Conservation (phyloP, 2,888 invertebrate species). For the Xanthia icteritia region DNA sequence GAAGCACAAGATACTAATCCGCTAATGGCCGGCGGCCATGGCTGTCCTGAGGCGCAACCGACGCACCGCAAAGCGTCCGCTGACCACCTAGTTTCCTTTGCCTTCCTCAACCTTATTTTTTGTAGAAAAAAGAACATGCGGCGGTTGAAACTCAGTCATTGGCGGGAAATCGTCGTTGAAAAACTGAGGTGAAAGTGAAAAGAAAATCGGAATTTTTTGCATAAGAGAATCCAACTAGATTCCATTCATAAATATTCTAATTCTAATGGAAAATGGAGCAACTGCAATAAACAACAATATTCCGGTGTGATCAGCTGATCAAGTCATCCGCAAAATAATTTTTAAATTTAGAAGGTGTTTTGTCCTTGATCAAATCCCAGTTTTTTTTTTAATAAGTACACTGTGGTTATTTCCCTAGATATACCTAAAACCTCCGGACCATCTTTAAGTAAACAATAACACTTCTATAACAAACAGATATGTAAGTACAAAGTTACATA, state of each 20-base stretch:
- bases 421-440: background rate
- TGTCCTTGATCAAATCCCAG: background rate
- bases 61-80: constrained; percentile 57
- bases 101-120: constrained; percentile 23
- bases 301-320: constrained; percentile 7
- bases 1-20: constrained; percentile 29
- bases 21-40: constrained; percentile 53
- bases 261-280: background rate
- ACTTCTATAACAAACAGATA: background rate
- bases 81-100: constrained; percentile 59
- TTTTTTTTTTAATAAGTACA: background rate
- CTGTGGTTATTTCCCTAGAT: background rate
- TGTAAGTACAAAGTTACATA: constrained; percentile 28
- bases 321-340: background rate
- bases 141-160: background rate
- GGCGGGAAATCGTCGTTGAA: constrained; percentile 16
- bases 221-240: constrained; percentile 32
- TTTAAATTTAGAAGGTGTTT: background rate
- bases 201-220: background rate
- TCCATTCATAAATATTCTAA: background rate
- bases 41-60: constrained; percentile 40
- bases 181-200: background rate
- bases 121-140: constrained; percentile 4
- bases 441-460: background rate
- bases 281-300: background rate